Conservation (phyloP, 2,797 vertebrate species). For the Oophaga sylvatica region DNA sequence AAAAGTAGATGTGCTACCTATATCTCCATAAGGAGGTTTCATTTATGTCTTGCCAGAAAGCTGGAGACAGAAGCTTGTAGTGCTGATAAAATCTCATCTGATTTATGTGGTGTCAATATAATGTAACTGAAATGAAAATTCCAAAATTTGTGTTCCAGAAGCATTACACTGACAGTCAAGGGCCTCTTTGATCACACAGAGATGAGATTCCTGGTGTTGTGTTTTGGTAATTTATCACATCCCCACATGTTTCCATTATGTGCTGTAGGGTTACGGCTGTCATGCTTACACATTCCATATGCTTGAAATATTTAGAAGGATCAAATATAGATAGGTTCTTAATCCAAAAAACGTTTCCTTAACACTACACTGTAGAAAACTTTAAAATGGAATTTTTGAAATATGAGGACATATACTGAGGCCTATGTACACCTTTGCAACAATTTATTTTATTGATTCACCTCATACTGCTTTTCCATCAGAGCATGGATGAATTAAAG, state of each 20-base stretch:
- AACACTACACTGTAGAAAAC: neutral
- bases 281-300: constrained; percentile 1
- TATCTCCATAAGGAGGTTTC: neutral
- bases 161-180: neutral
- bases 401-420: no score
- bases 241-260: constrained; percentile 5
- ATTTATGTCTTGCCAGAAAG: neutral
- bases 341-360: neutral
- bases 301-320: neutral
- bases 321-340: neutral
- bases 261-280: neutral
- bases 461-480: no score
- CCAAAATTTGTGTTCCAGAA: neutral
- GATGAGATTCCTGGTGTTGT: neutral
- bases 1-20: neutral
- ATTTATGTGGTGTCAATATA: neutral
- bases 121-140: neutral
- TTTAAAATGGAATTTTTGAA: neutral
- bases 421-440: no score
- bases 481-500: no score
- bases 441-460: no score
- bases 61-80: neutral
- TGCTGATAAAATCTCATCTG: neutral
- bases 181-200: neutral
- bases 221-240: neutral